Conservation (phyloP, 2,797 vertebrate species). For the Hypotaenidia philippensis region DNA sequence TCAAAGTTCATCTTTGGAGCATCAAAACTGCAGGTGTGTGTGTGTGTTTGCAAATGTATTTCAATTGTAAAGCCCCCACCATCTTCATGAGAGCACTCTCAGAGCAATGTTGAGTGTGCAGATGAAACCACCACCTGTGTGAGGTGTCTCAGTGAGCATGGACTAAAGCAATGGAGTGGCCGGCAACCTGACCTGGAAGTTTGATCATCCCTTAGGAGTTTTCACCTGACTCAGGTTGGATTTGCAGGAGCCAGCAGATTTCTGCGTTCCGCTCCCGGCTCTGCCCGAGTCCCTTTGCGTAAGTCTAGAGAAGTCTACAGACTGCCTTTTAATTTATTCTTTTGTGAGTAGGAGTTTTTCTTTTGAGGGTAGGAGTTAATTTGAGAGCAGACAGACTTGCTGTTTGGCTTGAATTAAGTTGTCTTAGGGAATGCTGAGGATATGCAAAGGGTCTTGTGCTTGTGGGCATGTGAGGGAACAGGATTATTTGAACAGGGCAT, state of each 20-base stretch:
- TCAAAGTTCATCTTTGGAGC: neutral
- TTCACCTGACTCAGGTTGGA: neutral
- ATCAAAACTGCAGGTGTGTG: fast-evolving
- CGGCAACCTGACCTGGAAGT: neutral
- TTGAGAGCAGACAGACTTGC: neutral
- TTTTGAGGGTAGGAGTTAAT: neutral
- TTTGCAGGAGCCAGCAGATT: neutral
- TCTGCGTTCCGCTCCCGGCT: neutral
- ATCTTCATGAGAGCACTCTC: neutral
- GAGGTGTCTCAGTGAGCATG: neutral
- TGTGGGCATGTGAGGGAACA: neutral
- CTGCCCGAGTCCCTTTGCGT: fast-evolving
- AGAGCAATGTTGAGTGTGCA: neutral
- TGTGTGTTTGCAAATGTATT: neutral
- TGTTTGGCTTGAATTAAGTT: neutral
- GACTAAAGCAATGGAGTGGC: neutral
- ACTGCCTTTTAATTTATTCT: neutral
- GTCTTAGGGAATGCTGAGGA: neutral
- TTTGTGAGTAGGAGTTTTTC: neutral
- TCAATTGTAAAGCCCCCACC: neutral
- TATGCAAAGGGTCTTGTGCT: neutral
- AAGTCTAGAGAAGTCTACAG: neutral
- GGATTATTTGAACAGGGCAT: neutral
- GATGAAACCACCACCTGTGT: neutral
- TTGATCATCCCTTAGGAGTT: neutral